Evolutionary conservation across 2,797 vertebrate species (phyloP).

Genomic region (Gallirallus australis): DNA sequence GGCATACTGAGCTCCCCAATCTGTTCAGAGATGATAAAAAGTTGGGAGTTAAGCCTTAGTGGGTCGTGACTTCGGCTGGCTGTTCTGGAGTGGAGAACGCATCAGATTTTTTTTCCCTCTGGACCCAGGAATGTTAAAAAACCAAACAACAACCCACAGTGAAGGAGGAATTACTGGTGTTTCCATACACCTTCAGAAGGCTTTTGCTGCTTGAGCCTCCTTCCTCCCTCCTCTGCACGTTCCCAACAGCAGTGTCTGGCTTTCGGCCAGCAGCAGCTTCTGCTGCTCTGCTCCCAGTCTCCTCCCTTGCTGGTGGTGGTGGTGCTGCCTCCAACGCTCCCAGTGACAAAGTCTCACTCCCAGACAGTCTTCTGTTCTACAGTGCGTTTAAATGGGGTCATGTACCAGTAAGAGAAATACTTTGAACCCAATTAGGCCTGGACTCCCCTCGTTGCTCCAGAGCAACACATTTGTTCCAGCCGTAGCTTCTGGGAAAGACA

Average conservation of each 20-base stretch:
- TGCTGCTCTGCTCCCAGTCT: accelerated
- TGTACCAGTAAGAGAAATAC: neutral
- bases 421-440: neutral
- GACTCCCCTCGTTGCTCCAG: accelerated
- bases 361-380: neutral
- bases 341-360: neutral
- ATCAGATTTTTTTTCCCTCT: neutral
- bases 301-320: neutral
- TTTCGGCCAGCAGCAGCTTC: neutral
- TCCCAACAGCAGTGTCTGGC: neutral
- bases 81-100: neutral
- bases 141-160: neutral
- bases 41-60: neutral
- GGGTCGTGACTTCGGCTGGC: neutral
- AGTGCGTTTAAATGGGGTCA: neutral
- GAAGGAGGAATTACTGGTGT: neutral
- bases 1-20: neutral
- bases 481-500: neutral
- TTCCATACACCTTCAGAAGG: neutral
- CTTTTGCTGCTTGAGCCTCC: neutral
- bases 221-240: neutral
- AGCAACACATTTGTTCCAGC: neutral
- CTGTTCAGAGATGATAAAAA: neutral
- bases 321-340: accelerated
- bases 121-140: neutral